These are phyloP conservation scores for Dendronephthya gigantea DNA, from an alignment of 64 coral and sea anemone species.

Conservation along the genomic window DNA sequence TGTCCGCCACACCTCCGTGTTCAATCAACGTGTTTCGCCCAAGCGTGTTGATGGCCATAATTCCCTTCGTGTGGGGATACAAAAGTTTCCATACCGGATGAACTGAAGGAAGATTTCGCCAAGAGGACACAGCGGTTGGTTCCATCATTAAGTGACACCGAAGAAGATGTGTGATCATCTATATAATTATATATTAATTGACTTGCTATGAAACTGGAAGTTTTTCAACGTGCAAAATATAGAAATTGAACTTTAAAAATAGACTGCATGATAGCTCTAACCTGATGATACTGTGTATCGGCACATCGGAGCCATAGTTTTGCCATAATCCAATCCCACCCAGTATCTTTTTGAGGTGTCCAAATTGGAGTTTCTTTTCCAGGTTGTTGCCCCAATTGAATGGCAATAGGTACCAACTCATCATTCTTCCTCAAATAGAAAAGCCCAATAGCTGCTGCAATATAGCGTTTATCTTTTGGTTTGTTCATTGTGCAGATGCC, in stretches of 20 bases:
- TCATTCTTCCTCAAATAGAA: slow-evolving; percentile 31
- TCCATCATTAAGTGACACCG: slow-evolving; percentile 15
- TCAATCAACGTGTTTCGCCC: not conserved
- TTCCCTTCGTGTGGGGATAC: slow-evolving; percentile 3
- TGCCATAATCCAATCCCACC: slow-evolving; percentile 46
- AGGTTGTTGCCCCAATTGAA: slow-evolving; percentile 31
- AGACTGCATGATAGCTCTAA: not conserved
- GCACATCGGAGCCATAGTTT: slow-evolving; percentile 46
- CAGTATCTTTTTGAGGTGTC: slow-evolving; percentile 21
- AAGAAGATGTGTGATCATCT: slow-evolving; percentile 19
- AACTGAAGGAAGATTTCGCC: not conserved
- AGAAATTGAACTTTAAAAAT: not conserved
- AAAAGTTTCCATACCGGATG: not conserved
- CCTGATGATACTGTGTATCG: slow-evolving; percentile 35
- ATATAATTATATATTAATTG: not conserved
- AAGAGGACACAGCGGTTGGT: not conserved
- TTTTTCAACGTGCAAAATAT: not conserved
- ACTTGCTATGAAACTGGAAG: not conserved
- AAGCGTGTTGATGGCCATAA: slow-evolving; percentile 3
- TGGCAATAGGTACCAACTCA: slow-evolving; percentile 36
- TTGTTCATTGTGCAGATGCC: not conserved
- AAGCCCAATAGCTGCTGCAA: slow-evolving; percentile 21
- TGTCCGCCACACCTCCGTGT: not conserved
- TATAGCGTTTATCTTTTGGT: not conserved
- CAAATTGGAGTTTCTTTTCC: slow-evolving; percentile 34